Evolutionary conservation across 2,888 invertebrate species (phyloP), one percentile per base, ranked within the genome.

Genomic region (Andrena trimmerana): DNA sequence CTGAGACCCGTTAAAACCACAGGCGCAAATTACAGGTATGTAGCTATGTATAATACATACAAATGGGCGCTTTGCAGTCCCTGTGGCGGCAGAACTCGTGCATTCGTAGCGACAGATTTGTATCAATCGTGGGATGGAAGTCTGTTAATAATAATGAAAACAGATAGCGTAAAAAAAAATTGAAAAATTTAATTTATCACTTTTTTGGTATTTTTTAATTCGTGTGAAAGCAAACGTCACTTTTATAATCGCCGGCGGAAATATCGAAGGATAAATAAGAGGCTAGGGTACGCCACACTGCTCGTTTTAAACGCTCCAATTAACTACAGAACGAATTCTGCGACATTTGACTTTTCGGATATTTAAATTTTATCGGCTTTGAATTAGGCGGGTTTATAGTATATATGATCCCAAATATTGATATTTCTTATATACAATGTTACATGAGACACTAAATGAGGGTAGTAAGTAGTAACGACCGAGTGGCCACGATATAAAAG

Each of bases 1-100:
- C 52, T 27, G 70, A 79, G 71, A 76, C 62, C 66, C 79, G 75
- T 80, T 83, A 81, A 83, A 81, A 68, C 65, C 76, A 76, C 72
- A 80, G 24, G 42, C 71, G n/a, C 50, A 6, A 70, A 70, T 71
- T 31, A 13, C 67, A 31, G 54, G 7, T 52, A 42, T 16, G 16
- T 42, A 1, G 5, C 42, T 42, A 42, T 42, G 16, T 13, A 16
- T 5, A 42, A 42, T 42, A 42, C 13, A 13, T 13, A 70, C 69
- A 7, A 65, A 68, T 63, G 59, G 52, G 57, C 57, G 27, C 57
- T 27, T 57, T 27, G 24, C 13, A 13, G 24, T 16, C 16, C 13
- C 0, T 42, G 16, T 42, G 16, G 20, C 13, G 57, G 24, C 27
- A 24, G 57, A 24, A 8, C 10, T 8, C 27, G 0, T 10, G 57